phyloP scores from a whole-genome alignment of 2,797 vertebrate species.

The Lepidocolaptes lacrymiger region DNA sequence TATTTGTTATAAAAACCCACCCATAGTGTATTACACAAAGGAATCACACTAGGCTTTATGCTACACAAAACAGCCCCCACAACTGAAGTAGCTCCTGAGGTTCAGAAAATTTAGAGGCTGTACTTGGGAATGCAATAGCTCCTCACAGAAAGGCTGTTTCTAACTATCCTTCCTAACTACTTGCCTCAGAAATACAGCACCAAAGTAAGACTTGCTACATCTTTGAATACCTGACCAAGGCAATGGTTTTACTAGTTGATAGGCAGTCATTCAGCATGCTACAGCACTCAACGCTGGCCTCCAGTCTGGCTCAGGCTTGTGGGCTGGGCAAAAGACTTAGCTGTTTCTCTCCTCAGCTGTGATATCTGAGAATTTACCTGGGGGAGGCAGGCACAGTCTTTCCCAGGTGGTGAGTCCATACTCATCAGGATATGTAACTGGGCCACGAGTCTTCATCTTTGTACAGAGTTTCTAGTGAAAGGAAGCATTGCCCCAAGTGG shows the following conservation, averaged over 20 bases:
- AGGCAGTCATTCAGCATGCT: neutral
- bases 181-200: neutral
- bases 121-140: neutral
- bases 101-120: neutral
- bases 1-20: neutral
- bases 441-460: neutral
- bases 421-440: neutral
- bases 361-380: neutral
- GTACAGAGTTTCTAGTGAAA: neutral
- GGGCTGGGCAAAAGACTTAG: neutral
- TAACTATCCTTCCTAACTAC: neutral
- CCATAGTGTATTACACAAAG: neutral
- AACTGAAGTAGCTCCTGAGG: neutral
- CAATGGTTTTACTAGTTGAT: neutral
- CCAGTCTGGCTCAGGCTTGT: neutral
- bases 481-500: neutral
- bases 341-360: neutral
- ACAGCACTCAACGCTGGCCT: rapidly evolving
- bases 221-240: neutral
- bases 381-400: neutral
- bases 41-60: neutral
- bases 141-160: neutral
- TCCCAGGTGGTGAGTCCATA: neutral
- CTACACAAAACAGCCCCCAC: neutral
- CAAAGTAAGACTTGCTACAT: neutral